These are phyloP conservation scores for Anseranas semipalmata DNA, from an alignment of 2,113 vertebrate genomes.

Conservation along the genomic window DNA sequence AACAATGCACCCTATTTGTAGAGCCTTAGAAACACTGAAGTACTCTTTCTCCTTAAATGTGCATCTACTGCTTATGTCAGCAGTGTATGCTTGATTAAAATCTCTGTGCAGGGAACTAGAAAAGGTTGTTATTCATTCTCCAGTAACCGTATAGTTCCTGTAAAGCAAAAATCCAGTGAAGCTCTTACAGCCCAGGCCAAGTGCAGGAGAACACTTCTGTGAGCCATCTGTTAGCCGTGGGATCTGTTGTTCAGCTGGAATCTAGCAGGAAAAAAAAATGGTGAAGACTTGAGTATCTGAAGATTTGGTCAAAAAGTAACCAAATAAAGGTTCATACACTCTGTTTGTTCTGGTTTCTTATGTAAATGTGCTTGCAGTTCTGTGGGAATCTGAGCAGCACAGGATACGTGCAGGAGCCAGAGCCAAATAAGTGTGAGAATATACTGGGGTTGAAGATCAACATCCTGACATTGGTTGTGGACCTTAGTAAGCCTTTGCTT, in stretches of 20 bases:
- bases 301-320: background rate
- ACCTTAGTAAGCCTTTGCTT: background rate
- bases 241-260: background rate
- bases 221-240: rapidly evolving
- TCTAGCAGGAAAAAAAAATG: background rate
- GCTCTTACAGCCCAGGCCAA: background rate
- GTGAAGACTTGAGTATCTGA: background rate
- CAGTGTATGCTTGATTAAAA: background rate
- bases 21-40: background rate
- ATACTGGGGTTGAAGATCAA: rapidly evolving
- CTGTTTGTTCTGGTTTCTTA: background rate
- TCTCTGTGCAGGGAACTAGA: background rate
- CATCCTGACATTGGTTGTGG: background rate
- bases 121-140: background rate
- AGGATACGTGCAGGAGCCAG: background rate
- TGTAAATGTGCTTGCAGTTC: background rate
- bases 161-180: background rate
- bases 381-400: background rate
- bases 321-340: background rate
- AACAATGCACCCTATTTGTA: background rate
- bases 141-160: background rate
- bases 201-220: background rate
- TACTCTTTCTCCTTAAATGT: background rate
- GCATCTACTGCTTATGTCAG: background rate
- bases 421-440: background rate